phyloP scores from a whole-genome alignment of 2,888 invertebrate genomes.

The Leucophenga maculata region DNA sequence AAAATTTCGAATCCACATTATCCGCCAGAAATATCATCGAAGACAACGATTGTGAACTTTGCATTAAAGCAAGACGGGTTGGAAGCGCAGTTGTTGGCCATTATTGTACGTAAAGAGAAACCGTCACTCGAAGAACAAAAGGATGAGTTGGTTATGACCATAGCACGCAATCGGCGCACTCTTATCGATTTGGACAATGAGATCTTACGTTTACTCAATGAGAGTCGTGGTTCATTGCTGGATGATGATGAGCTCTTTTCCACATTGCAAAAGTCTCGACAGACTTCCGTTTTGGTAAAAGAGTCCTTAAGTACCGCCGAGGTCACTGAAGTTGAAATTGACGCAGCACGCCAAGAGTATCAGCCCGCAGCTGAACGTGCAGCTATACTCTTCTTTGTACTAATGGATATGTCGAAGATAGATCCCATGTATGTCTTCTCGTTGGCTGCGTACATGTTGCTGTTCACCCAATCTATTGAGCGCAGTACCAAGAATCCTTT shows the following conservation, averaged over 20 bases:
- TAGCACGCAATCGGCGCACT: slow-evolving; percentile 88
- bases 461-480: no score
- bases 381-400: slow-evolving; percentile 91
- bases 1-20: slow-evolving; percentile 95
- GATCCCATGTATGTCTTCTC: slow-evolving; percentile 98
- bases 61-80: slow-evolving; percentile 91
- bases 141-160: slow-evolving; percentile 86
- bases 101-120: slow-evolving; percentile 91
- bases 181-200: slow-evolving; percentile 91
- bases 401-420: slow-evolving; percentile 88
- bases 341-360: slow-evolving; percentile 89
- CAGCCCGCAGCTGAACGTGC: slow-evolving; percentile 89
- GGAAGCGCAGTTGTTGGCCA: slow-evolving; percentile 92
- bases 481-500: no score
- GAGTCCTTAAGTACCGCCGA: slow-evolving; percentile 90
- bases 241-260: slow-evolving; percentile 95
- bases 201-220: slow-evolving; percentile 85
- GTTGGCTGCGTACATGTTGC: no score
- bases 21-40: slow-evolving; percentile 92
- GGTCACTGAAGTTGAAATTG: slow-evolving; percentile 89
- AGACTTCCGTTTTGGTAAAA: slow-evolving; percentile 91
- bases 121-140: slow-evolving; percentile 89
- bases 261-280: slow-evolving; percentile 75
- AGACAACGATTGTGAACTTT: slow-evolving; percentile 94
- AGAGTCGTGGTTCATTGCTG: slow-evolving; percentile 90